A percentile compares a stretch with the other conserved stretches of the same genome.
These are phyloP conservation scores for Myioborus melanocephalus DNA, from an alignment of 2,797 vertebrate species.

Conservation along the genomic window DNA sequence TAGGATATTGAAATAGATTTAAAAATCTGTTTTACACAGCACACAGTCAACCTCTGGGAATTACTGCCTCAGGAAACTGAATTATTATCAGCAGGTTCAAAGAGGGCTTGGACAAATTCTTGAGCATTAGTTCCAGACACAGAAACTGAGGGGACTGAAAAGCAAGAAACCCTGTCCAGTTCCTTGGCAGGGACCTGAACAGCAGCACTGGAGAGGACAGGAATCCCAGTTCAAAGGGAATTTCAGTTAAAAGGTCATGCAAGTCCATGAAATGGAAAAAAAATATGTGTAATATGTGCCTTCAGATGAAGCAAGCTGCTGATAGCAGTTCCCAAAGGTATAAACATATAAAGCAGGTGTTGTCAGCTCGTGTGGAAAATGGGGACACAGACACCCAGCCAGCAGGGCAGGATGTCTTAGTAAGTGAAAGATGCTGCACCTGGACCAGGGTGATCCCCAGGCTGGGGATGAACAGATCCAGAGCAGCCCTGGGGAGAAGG, in stretches of 20 bases:
- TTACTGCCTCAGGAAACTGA: not conserved
- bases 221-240: not conserved
- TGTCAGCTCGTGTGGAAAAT: not conserved
- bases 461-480: not conserved
- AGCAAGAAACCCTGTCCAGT: not conserved
- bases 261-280: not conserved
- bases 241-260: not conserved
- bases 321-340: not conserved
- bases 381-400: not conserved
- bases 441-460: not conserved
- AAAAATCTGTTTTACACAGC: not conserved
- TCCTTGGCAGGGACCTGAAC: not conserved
- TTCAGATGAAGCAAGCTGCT: not conserved
- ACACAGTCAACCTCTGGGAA: not conserved
- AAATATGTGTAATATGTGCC: not conserved
- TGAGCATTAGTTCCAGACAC: not conserved
- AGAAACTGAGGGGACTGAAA: not conserved
- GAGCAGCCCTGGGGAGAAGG: not conserved
- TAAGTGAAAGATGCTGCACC: not conserved
- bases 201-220: not conserved
- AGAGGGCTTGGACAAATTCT: not conserved
- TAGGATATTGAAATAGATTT: not conserved
- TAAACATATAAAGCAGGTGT: not conserved
- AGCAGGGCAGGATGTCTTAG: not conserved
- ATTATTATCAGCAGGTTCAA: not conserved